Conservation (phyloP, 1,140 invertebrate species). For the Neelides sp. region DNA sequence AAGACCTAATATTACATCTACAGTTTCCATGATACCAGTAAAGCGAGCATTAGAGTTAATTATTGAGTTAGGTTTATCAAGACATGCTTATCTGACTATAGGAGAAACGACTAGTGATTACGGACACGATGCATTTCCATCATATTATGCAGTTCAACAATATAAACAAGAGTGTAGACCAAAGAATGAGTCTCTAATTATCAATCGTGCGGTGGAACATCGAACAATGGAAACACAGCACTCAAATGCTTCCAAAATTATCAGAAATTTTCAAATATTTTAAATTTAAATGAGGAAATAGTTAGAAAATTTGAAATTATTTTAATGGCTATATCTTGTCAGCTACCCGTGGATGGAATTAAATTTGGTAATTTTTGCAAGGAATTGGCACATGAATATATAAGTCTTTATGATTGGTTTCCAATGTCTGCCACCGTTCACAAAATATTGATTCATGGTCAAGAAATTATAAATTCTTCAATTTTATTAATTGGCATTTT, state of each 20-base stretch:
- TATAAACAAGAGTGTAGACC: too few species aligned
- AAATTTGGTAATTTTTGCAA: slow-evolving; percentile 15
- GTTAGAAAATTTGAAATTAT: slow-evolving; percentile 13
- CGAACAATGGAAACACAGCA: slow-evolving; percentile 28
- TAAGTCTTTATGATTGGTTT: slow-evolving; percentile 10
- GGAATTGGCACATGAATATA: slow-evolving; percentile 1
- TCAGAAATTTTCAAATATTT: slow-evolving; percentile 11
- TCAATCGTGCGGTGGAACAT: slow-evolving; percentile 14
- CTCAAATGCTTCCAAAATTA: slow-evolving; percentile 12
- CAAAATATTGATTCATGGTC: slow-evolving; percentile 22
- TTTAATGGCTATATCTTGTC: slow-evolving; percentile 11
- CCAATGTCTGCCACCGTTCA: slow-evolving; percentile 16
- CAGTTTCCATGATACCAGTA: too few species aligned
- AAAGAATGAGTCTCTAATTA: too few species aligned
- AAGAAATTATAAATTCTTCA: slow-evolving; percentile 1
- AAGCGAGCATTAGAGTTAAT: too few species aligned
- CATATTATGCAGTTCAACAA: too few species aligned
- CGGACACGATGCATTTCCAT: too few species aligned
- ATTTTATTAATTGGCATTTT: slow-evolving; percentile 13
- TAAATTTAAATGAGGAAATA: slow-evolving; percentile 10
- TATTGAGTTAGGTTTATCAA: too few species aligned
- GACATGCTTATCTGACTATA: too few species aligned
- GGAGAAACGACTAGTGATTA: too few species aligned
- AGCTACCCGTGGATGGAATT: neutral
- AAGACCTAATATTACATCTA: too few species aligned